A percentile compares a stretch with the other conserved stretches of the same genome.
These are phyloP conservation scores for Heliocidaris tuberculata DNA, from an alignment of 35 echinoderm and acorn worm species.

Conservation along the genomic window DNA sequence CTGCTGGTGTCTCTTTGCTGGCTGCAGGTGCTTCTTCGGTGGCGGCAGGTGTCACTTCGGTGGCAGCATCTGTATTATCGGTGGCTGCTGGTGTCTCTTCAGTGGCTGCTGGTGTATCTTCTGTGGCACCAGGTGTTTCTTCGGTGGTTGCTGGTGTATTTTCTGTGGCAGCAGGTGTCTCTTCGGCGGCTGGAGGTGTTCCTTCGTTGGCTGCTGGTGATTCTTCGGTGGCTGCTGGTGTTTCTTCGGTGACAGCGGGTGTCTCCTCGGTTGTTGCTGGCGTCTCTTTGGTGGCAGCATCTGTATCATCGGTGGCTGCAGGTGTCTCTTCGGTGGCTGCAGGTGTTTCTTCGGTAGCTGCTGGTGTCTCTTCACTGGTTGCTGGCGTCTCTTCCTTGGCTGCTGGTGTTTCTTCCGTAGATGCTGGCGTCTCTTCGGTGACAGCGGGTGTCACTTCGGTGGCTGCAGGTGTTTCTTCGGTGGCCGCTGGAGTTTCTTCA, in stretches of 20 bases:
- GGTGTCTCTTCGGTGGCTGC: not conserved
- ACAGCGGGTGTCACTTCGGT: not conserved
- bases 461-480: not conserved
- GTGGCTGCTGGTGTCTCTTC: not conserved
- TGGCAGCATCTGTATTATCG: not conserved
- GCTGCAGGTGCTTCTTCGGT: not conserved
- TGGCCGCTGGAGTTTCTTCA: not conserved
- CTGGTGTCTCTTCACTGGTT: no score
- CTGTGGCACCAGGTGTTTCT: not conserved
- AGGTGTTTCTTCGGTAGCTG: no score
- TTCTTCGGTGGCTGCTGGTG: not conserved
- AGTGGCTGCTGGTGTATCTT: not conserved
- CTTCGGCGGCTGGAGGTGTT: not conserved
- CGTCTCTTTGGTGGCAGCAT: not conserved
- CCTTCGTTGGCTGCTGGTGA: not conserved
- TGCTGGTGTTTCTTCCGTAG: no score
- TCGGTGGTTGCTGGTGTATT: not conserved
- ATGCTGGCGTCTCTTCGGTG: not conserved
- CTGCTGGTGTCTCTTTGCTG: not conserved
- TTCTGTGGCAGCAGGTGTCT: not conserved
- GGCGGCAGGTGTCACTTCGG: not conserved
- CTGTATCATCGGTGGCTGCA: not conserved
- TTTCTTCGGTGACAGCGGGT: not conserved
- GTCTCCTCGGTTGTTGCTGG: not conserved
- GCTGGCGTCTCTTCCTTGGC: no score